These are phyloP conservation scores for Desmodus rotundus DNA, from an alignment of 2,113 vertebrate genomes.

Conservation along the genomic window DNA sequence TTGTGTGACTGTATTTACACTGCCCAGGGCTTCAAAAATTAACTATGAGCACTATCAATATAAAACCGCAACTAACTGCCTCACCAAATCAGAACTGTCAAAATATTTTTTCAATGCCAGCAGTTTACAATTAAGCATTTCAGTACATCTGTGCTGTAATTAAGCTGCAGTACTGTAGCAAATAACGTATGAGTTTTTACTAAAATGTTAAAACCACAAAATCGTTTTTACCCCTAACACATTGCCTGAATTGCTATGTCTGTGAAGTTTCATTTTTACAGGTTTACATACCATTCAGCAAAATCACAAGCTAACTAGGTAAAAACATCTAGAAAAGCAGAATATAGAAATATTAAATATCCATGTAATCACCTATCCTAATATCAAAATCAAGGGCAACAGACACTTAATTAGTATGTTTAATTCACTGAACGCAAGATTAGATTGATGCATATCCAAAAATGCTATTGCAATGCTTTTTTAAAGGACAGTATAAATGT, in stretches of 20 bases:
- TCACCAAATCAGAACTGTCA: conserved; percentile 64
- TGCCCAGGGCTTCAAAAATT: conserved; percentile 64
- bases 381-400: conserved; percentile 81
- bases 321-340: conserved; percentile 83
- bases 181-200: conserved; percentile 37
- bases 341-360: conserved; percentile 81
- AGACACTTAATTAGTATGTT: conserved; percentile 81
- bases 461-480: conserved; percentile 82
- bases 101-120: conserved; percentile 61
- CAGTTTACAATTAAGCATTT: conserved; percentile 59
- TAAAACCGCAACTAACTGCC: conserved; percentile 80
- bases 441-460: conserved; percentile 83
- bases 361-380: conserved; percentile 77
- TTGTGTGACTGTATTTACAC: conserved; percentile 77
- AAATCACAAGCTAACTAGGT: conserved; percentile 81
- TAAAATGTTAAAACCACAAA: conserved; percentile 57
- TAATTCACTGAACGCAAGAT: conserved; percentile 82
- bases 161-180: conserved; percentile 60
- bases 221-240: conserved; percentile 54
- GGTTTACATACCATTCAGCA: conserved; percentile 78
- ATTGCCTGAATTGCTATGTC: conserved; percentile 51
- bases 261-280: conserved; percentile 81
- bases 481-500: conserved; percentile 83
- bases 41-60: conserved; percentile 75
- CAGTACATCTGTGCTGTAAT: conserved; percentile 54